Evolutionary conservation across 2,113 vertebrate genomes (phyloP), one percentile per base, ranked within the genome.

Genomic region (Percina caprodes): DNA sequence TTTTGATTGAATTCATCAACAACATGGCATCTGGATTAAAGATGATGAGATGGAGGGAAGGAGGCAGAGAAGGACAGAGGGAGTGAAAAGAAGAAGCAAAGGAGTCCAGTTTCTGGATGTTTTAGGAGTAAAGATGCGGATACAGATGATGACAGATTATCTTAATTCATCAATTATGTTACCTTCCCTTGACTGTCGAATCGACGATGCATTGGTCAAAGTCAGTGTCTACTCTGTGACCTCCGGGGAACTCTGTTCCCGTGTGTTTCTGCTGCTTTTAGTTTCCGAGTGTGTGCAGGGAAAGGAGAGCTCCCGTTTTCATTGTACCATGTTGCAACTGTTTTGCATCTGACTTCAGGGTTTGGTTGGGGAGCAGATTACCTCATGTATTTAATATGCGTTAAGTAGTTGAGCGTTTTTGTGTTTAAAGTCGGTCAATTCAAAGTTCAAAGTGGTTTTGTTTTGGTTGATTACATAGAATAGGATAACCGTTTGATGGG

Each of bases 1-100:
- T 84, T 89, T 55, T 86, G 88, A 88, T 89, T 88, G 85, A 88
- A 79, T 86, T 89, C 63, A 70, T 88, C 85, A 89, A 85, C 91
- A 89, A 66, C 80, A 61, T 82, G 83, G 79, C 79, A 86, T 89
- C 86, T 88, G 91, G 86, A 68, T 77, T 77, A 77, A 92, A 87
- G 80, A 86, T 87, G 88, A 84, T 11, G 65, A 48, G 82, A 61
- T n/a, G 61, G 58, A 56, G 52, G 52, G 26, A 59, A 19, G 60
- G 46, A 58, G 54, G 48, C 9, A 18, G 16, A 58, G 71, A 35
- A 39, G 39, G 39, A 9, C 39, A 7, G 26, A 48, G 49, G 10
- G 45, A 45, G 23, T 1, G 13, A 19, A 42, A 11, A 39, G 3
- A 11, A 3, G 68, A 51, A 42, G 45, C 12, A 3, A 39, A 21